Conservation (phyloP, 1,140 invertebrate species). For the Probaryconus sp. region DNA sequence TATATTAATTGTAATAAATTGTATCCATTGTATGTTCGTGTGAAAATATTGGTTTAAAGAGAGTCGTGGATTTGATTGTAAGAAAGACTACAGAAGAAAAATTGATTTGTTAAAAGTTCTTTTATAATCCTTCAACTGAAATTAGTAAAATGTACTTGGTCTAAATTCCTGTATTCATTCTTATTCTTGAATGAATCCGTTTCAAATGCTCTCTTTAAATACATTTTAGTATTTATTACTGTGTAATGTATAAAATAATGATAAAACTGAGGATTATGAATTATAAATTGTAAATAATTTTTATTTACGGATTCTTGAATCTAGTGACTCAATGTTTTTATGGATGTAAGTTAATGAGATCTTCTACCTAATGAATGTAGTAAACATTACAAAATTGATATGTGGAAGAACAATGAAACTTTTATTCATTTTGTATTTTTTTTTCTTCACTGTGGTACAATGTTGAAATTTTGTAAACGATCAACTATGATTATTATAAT, state of each 20-base stretch:
- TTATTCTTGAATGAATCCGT: no score
- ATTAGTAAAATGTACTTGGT: no score
- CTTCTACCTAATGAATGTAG: conserved; percentile 26
- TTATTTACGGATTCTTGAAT: conserved; percentile 28
- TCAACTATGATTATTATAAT: no score
- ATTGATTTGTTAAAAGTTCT: no score
- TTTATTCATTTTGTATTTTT: conserved; percentile 19
- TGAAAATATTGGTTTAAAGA: no score
- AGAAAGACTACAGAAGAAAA: no score
- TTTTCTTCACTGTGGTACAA: not conserved
- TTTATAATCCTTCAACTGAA: no score
- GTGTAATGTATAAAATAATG: conserved; percentile 49
- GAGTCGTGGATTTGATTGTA: no score
- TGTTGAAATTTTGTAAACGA: not conserved
- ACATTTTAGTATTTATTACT: conserved; percentile 56
- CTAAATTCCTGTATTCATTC: no score
- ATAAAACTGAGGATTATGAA: conserved; percentile 19
- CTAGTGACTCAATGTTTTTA: conserved; percentile 40
- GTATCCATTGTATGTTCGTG: conserved; percentile 49
- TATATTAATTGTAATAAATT: conserved; percentile 15
- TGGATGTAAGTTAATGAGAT: conserved; percentile 29
- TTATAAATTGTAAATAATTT: conserved; percentile 51
- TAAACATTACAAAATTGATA: no score
- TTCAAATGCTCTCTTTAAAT: no score
- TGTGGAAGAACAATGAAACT: conserved; percentile 9